Evolutionary conservation across 1,140 invertebrate genomes (phyloP).

Genomic region (Maconellicoccus hirsutus): DNA sequence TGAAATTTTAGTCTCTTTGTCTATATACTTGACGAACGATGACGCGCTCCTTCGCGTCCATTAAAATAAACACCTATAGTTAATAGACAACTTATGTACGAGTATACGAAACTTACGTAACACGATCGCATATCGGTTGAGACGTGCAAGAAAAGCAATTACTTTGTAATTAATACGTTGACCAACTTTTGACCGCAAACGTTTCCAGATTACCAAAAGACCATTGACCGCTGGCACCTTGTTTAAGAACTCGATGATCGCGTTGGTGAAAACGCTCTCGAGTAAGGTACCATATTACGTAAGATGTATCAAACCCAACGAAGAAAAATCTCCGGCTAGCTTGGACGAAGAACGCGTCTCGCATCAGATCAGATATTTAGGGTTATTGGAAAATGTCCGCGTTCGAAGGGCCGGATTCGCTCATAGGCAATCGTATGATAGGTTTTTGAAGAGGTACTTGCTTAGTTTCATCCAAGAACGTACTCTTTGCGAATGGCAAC

Average conservation of each 20-base stretch:
- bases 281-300: constrained; percentile 94
- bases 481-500: background rate
- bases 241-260: constrained; percentile 89
- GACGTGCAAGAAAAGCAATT: too few species aligned
- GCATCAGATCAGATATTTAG: constrained; percentile 85
- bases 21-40: too few species aligned
- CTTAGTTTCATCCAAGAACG: background rate
- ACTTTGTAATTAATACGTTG: too few species aligned
- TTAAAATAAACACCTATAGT: too few species aligned
- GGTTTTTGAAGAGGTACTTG: constrained; percentile 62
- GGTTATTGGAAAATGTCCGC: constrained; percentile 83
- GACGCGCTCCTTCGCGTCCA: too few species aligned
- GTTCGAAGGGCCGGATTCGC: constrained; percentile 89
- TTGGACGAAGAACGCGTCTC: constrained; percentile 69
- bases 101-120: too few species aligned
- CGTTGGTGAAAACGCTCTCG: constrained; percentile 73
- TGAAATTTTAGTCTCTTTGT: too few species aligned
- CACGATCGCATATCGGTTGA: too few species aligned
- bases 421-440: constrained; percentile 76
- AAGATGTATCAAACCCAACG: constrained; percentile 92
- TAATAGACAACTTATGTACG: too few species aligned
- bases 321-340: constrained; percentile 69
- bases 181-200: too few species aligned
- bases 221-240: constrained; percentile 83
- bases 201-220: constrained; percentile 76